phyloP scores from a whole-genome alignment of 2,888 invertebrate species.

The Ormyrus nitidulus region DNA sequence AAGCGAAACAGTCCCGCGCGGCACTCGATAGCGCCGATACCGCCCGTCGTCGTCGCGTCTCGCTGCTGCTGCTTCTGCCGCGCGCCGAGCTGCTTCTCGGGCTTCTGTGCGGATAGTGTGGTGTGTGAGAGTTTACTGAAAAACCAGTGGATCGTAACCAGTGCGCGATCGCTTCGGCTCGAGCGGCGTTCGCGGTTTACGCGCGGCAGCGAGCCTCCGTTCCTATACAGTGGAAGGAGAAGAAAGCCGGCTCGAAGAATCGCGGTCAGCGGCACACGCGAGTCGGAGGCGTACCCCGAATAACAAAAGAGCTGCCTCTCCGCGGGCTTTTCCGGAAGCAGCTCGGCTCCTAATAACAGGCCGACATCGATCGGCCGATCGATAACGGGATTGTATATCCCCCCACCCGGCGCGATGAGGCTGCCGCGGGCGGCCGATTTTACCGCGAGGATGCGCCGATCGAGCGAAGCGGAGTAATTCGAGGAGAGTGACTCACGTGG shows the following conservation, averaged over 20 bases:
- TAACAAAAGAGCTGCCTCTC: slow-evolving; percentile 5
- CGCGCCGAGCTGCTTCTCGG: background rate
- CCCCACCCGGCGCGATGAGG: background rate
- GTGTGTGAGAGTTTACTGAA: background rate
- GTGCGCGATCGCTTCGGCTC: too few relatives aligned
- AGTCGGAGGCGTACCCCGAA: slow-evolving; percentile 28
- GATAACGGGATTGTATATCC: background rate
- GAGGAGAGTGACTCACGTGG: background rate
- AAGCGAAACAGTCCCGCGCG: slow-evolving; percentile 28
- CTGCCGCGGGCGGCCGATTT: background rate
- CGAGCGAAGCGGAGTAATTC: background rate
- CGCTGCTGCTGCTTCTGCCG: background rate
- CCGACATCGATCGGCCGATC: background rate
- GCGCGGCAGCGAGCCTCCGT: too few relatives aligned
- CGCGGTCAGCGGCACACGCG: slow-evolving; percentile 52
- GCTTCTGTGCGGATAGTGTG: background rate
- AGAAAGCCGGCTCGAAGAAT: slow-evolving; percentile 38
- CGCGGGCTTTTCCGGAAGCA: background rate
- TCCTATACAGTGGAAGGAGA: background rate
- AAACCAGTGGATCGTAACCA: background rate
- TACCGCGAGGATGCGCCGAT: background rate
- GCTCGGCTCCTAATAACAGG: background rate
- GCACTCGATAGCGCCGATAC: slow-evolving; percentile 37
- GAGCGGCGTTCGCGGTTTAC: too few relatives aligned
- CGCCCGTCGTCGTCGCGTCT: background rate